Evolutionary conservation across 2,797 vertebrate species (phyloP).

Genomic region (Gymnoscopelus braueri): DNA sequence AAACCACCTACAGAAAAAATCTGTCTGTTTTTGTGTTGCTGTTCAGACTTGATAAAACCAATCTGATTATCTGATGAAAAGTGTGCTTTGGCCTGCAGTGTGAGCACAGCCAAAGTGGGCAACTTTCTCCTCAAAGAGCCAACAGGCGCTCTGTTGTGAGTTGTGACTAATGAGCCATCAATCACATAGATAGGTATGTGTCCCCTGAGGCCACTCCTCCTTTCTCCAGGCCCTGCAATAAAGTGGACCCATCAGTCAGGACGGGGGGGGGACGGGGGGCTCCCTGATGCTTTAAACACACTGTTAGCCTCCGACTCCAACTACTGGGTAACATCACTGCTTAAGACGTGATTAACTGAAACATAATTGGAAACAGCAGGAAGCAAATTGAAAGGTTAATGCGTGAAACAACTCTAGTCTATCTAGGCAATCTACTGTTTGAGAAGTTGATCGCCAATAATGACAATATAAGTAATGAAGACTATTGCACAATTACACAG

Average conservation of each 20-base stretch:
- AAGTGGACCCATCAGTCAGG: slow-evolving; percentile 78
- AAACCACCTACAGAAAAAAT: too few relatives aligned
- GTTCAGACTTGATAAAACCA: too few relatives aligned
- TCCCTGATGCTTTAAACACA: slow-evolving; percentile 55
- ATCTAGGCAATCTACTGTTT: slow-evolving; percentile 6
- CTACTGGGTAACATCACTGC: slow-evolving; percentile 50
- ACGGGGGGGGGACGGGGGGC: slow-evolving; percentile 65
- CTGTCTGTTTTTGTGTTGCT: too few relatives aligned
- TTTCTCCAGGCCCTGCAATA: slow-evolving; percentile 71
- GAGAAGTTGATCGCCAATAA: background rate
- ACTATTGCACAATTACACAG: background rate
- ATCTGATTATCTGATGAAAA: too few relatives aligned
- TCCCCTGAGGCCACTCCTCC: slow-evolving; percentile 71
- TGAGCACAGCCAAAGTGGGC: slow-evolving; percentile 24
- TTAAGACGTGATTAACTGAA: slow-evolving; percentile 22
- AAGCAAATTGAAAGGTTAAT: slow-evolving; percentile 35
- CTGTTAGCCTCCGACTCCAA: slow-evolving; percentile 38
- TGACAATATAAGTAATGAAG: slow-evolving; percentile 9
- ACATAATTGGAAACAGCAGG: slow-evolving; percentile 43
- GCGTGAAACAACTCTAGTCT: background rate
- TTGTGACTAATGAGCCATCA: slow-evolving; percentile 69
- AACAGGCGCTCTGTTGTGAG: slow-evolving; percentile 55
- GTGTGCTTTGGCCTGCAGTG: background rate
- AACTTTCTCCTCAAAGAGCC: slow-evolving; percentile 30
- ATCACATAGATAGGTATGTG: slow-evolving; percentile 78